Percentiles rank a stretch among this genome's conserved stretches.
Conservation (phyloP, 37 sponge, comb jelly and placozoan species). For the Cliona cf. orientalis region DNA sequence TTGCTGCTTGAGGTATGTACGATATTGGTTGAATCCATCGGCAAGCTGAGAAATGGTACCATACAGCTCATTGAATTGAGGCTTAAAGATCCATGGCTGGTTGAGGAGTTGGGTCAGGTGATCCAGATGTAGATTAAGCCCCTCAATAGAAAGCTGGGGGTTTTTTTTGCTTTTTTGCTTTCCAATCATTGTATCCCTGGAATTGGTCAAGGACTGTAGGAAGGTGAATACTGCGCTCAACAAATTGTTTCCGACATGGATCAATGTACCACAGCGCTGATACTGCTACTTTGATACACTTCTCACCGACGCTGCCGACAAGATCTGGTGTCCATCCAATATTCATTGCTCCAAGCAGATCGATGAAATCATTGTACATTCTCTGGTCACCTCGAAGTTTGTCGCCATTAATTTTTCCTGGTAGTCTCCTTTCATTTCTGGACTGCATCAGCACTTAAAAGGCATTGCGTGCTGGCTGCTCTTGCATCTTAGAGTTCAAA, state of each 20-base stretch:
- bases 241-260: slow-evolving; percentile 5
- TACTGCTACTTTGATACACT: background rate
- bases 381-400: background rate
- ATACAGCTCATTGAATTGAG: slow-evolving; percentile 1
- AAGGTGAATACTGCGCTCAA: background rate
- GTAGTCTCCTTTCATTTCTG: background rate
- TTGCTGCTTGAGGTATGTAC: background rate
- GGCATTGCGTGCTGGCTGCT: background rate
- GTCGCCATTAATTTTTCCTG: background rate
- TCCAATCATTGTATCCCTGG: slow-evolving; percentile 10
- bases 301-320: background rate
- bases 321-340: slow-evolving; percentile 6
- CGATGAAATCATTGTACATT: background rate
- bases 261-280: background rate
- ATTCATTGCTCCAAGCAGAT: background rate
- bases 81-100: slow-evolving; percentile 3
- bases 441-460: background rate
- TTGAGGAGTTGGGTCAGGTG: background rate
- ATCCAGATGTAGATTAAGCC: background rate
- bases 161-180: background rate
- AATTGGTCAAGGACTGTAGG: background rate
- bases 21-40: background rate
- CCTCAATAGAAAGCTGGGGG: background rate
- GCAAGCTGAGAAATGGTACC: background rate
- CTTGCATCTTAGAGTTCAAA: too few relatives aligned